Conservation (phyloP, 2,888 invertebrate genomes). For the Meteorus cinctellus region DNA sequence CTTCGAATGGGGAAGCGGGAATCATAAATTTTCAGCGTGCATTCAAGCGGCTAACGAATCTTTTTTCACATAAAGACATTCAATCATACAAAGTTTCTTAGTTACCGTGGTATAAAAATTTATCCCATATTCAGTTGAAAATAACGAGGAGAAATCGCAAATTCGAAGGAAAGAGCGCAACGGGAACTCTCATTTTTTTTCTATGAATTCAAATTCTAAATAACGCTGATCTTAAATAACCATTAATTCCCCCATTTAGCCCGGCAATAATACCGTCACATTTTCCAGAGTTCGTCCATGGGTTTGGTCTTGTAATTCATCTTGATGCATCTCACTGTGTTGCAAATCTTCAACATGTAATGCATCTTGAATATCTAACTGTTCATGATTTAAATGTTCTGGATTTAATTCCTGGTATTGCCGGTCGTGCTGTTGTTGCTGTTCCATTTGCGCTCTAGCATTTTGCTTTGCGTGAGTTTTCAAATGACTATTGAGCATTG, state of each 20-base stretch:
- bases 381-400: slow-evolving; percentile 26
- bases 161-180: too few species aligned
- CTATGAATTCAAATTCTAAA: too few species aligned
- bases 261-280: slow-evolving; percentile 52
- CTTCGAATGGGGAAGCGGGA: neutral
- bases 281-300: slow-evolving; percentile 44
- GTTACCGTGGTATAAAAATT: neutral
- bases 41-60: slow-evolving; percentile 12
- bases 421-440: slow-evolving; percentile 50
- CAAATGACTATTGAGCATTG: slow-evolving; percentile 71
- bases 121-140: neutral
- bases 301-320: slow-evolving; percentile 44
- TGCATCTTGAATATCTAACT: slow-evolving; percentile 2
- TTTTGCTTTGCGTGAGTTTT: slow-evolving; percentile 71
- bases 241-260: slow-evolving; percentile 27
- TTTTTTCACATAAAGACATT: neutral
- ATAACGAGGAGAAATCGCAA: too few species aligned
- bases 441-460: slow-evolving; percentile 58
- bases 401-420: slow-evolving; percentile 31
- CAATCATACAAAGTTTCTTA: neutral
- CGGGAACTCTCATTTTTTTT: neutral
- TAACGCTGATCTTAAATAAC: too few species aligned
- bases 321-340: slow-evolving; percentile 40
- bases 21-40: slow-evolving; percentile 12
- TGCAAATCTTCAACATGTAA: slow-evolving; percentile 44